Evolutionary conservation across 2,797 vertebrate species (phyloP), one percentile per base, ranked within the genome.

Genomic region (Microcaecilia unicolor): DNA sequence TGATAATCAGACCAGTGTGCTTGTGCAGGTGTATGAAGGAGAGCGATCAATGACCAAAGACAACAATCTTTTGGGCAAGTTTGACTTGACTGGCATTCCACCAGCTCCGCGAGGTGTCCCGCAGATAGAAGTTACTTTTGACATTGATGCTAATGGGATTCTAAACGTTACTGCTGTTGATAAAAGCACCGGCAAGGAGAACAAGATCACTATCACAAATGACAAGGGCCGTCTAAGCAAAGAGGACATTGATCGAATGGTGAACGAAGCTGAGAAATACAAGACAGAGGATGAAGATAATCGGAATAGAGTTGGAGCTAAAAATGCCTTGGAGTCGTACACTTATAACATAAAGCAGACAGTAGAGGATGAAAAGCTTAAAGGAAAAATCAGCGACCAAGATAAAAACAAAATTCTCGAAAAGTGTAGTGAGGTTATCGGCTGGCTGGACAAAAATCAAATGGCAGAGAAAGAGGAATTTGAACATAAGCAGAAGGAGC

Each of bases 191-290:
- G 89, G 88, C 8, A 93, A 91, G 38, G 89, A 90, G 59, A 95
- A 90, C 66, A 95, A 96, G 65, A 97, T 95, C 62, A 95, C 89
- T 22, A 94, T 95, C 57, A 92, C 92, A 33, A 97, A 95, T 0
- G 91, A 96, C 72, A 94, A 94, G 26, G 90, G 90, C 9, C 83
- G 88, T n/a, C 82, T 97, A 9, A 91, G 84, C 80, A 93, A 91
- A 61, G 89, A 93, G 1, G 91, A 97, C 12, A 95, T 93, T 0
- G 90, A 93, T 48, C 78, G 77, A 3, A 93, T 95, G 90, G 90
- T 96, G 18, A 88, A 91, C 43, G 90, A 95, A 4, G 90, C 89
- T 0, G 90, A 94, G 14, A 85, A 81, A 32, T 96, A 95, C 73
- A 96, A 90, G 60, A 76, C 72, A 0, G 88, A 93, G 15, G 90